Evolutionary conservation across 2,797 vertebrate species (phyloP), one percentile per base, ranked within the genome.

Genomic region (Hemibagrus guttatus): DNA sequence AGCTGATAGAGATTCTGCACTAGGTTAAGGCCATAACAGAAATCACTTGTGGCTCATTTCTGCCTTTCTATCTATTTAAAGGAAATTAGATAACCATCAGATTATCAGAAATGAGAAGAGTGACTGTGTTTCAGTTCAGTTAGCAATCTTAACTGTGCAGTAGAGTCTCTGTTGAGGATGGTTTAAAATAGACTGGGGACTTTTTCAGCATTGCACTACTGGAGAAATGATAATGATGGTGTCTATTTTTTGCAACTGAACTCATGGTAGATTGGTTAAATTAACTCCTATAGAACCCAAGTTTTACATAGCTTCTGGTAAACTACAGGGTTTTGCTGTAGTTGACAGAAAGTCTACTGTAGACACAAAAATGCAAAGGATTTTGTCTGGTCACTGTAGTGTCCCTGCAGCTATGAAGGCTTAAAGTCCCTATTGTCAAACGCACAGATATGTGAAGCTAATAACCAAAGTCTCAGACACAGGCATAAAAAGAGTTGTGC

Each of bases 71-170:
- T 54, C 21, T 79, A 59, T 26, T 58, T 59, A 58, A 71, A 81
- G 71, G 80, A n/a, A 82, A 46, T 68, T 58, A 69, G 1, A 49
- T 7, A 69, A 28, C 16, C 78, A 76, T 56, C 39, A n/a, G 39
- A 31, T 56, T 31, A n/a, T 59, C 56, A 56, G 54, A 78, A 84
- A 69, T 17, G 17, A 79, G 46, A 66, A 56, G 52, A 19, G 66
- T 12, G 59, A 63, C 13, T 49, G 42, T 35, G 78, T 85, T 87
- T 31, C 74, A 84, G 71, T 87, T 88, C 46, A 71, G 72, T 87
- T 42, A 84, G 75, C 23, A 54, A 26, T 54, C 49, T 66, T n/a
- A 69, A 80, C 59, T 83, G 83, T 83, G 87, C 86, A 87, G 61
- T 28, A 68, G 56, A 4, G 74, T 35, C 52, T 54, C 28, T 74